These are phyloP conservation scores for Drosophila hamatofila DNA, from an alignment of 2,888 invertebrate genomes.

Conservation along the genomic window DNA sequence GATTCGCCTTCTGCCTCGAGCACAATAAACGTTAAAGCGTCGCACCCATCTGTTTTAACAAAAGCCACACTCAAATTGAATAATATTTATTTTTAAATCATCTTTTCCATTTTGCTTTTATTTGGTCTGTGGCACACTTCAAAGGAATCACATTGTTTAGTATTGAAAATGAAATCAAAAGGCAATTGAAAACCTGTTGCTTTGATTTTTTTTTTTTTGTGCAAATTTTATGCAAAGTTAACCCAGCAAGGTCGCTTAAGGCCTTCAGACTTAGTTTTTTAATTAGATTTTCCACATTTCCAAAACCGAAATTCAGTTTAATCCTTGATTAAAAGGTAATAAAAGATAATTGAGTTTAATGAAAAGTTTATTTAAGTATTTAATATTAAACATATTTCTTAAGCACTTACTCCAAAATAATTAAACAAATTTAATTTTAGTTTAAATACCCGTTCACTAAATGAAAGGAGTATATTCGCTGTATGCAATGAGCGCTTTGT, in stretches of 20 bases:
- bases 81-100: conserved; percentile 21
- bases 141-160: conserved; percentile 5
- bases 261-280: too few relatives aligned
- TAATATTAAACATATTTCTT: too few relatives aligned
- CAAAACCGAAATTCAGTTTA: too few relatives aligned
- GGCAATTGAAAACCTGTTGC: conserved; percentile 27
- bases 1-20: conserved; percentile 1
- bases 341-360: too few relatives aligned
- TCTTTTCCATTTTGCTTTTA: background rate
- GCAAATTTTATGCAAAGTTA: too few relatives aligned
- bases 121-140: conserved; percentile 25
- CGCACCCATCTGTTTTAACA: conserved; percentile 33
- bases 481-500: background rate
- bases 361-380: too few relatives aligned
- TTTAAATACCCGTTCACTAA: background rate
- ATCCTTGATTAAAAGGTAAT: too few relatives aligned
- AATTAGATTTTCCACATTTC: background rate
- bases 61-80: conserved; percentile 22
- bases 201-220: too few relatives aligned
- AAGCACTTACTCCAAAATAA: too few relatives aligned
- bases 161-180: conserved; percentile 27
- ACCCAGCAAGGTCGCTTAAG: too few relatives aligned
- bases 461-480: background rate
- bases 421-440: too few relatives aligned
- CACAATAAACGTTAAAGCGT: conserved; percentile 5